Conservation (phyloP, 2,113 vertebrate genomes). For the Rhinoderma darwinii region DNA sequence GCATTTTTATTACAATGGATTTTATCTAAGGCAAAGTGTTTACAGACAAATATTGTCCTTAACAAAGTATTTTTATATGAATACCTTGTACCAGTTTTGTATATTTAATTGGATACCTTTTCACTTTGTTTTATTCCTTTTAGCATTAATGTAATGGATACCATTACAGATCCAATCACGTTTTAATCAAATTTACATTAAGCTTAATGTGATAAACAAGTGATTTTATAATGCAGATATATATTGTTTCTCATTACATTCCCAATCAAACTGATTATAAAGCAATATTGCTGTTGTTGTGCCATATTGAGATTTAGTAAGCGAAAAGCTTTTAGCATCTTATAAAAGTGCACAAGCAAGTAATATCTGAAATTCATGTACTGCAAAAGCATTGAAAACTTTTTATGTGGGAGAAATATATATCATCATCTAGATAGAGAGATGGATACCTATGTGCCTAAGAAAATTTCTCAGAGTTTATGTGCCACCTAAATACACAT, state of each 20-base stretch:
- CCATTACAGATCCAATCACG: constrained; percentile 49
- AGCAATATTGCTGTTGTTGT: constrained; percentile 24
- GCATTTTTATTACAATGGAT: not conserved
- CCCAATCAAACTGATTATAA: constrained; percentile 57
- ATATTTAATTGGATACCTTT: constrained; percentile 46
- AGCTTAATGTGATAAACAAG: constrained; percentile 55
- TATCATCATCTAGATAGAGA: not conserved
- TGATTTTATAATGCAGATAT: constrained; percentile 51
- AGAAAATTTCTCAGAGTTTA: no score
- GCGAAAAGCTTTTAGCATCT: constrained; percentile 17
- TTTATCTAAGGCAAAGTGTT: constrained; percentile 43
- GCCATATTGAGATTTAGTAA: constrained; percentile 30
- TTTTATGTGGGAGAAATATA: not conserved
- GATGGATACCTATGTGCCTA: no score
- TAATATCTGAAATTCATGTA: constrained; percentile 16
- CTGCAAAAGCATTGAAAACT: constrained; percentile 8
- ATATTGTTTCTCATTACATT: constrained; percentile 56
- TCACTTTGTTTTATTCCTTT: constrained; percentile 22
- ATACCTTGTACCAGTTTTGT: constrained; percentile 38
- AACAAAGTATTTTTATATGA: constrained; percentile 43
- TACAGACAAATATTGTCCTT: constrained; percentile 23
- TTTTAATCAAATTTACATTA: constrained; percentile 58
- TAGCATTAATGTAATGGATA: constrained; percentile 57
- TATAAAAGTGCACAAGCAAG: constrained; percentile 15
- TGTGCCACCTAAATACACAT: no score